Percentiles rank a stretch among this genome's conserved stretches.
Conservation (phyloP, 2,113 vertebrate species). For the Vireo altiloquus region DNA sequence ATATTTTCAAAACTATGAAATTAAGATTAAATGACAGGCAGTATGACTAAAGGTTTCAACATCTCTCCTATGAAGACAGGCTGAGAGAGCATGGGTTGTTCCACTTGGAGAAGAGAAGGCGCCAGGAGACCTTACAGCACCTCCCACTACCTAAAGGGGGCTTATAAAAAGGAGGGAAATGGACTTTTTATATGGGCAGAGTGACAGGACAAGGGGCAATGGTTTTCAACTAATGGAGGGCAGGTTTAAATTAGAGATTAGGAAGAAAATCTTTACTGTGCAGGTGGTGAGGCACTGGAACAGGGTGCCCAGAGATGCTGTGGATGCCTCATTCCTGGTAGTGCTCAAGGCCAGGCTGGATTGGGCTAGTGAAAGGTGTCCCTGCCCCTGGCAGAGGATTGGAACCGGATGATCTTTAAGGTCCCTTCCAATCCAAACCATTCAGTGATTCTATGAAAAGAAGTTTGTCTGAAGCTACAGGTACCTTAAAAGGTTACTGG, state of each 20-base stretch:
- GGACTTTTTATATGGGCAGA: not conserved
- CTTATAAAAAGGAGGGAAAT: not conserved
- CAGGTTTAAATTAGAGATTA: not conserved
- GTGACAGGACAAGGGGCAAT: not conserved
- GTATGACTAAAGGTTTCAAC: not conserved
- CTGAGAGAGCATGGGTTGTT: not conserved
- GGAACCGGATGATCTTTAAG: not conserved
- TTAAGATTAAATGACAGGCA: not conserved
- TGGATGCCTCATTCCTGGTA: not conserved
- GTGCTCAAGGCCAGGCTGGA: too few species aligned
- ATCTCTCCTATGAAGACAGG: not conserved
- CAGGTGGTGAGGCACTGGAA: not conserved
- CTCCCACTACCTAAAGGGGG: not conserved
- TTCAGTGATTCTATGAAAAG: not conserved
- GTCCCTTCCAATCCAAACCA: not conserved
- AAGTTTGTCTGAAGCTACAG: not conserved
- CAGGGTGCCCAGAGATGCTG: not conserved
- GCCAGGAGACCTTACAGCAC: not conserved
- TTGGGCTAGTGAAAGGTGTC: not conserved
- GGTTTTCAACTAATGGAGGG: not conserved
- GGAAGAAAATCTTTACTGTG: not conserved
- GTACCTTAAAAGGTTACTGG: not conserved
- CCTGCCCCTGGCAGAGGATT: not conserved
- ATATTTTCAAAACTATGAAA: not conserved
- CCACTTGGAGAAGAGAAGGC: not conserved